Evolutionary conservation across 2,797 vertebrate species (phyloP).

Genomic region (Dermochelys coriacea): DNA sequence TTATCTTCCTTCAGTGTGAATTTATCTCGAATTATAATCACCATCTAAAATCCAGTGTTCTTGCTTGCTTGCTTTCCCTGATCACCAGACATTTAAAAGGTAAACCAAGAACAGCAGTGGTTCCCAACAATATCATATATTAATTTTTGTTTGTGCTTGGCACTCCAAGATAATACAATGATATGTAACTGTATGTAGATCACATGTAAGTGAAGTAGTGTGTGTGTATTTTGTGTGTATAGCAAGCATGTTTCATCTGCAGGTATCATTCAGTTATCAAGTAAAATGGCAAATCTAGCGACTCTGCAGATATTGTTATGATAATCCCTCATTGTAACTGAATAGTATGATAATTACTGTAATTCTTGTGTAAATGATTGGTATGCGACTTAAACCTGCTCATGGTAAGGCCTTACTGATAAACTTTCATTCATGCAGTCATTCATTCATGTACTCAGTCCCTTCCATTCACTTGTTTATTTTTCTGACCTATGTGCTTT

Average conservation of each 20-base stretch:
- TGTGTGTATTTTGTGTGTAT: neutral
- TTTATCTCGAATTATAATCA: neutral
- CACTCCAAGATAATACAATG: neutral
- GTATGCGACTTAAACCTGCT: neutral
- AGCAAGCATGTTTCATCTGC: neutral
- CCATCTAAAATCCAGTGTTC: neutral
- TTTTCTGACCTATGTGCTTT: neutral
- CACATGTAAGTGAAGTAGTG: neutral
- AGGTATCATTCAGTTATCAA: neutral
- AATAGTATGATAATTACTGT: neutral
- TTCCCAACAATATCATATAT: neutral
- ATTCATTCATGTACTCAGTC: neutral
- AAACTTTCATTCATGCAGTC: neutral
- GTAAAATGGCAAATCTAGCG: neutral
- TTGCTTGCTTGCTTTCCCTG: neutral
- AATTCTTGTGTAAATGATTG: neutral
- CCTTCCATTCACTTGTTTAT: neutral
- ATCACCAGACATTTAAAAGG: neutral
- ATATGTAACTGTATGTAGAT: neutral
- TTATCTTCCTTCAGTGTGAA: neutral
- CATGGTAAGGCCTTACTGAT: constrained; percentile 7
- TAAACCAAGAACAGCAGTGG: neutral
- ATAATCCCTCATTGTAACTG: neutral
- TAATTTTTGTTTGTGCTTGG: neutral
- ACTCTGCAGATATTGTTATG: fast-evolving